A percentile compares a stretch with the other conserved stretches of the same genome.
phyloP scores from a whole-genome alignment of 30 jellyfish, hydroid and myxozoan genomes.

The Aurelia aurita region DNA sequence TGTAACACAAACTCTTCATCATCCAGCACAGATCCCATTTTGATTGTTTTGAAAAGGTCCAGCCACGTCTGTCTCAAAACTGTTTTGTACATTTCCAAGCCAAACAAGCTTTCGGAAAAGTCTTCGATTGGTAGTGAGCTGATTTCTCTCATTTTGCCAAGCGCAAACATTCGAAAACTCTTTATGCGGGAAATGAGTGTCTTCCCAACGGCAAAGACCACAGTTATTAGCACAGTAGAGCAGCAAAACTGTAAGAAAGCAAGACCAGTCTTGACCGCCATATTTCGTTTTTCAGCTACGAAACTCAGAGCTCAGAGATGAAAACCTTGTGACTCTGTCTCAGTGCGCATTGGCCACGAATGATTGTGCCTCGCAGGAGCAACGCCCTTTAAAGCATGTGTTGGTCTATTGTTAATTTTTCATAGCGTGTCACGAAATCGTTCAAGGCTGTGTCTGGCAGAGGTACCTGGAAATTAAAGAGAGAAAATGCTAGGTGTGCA shows the following conservation, averaged over 20 bases:
- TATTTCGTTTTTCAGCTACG: too few species aligned
- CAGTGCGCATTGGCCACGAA: too few species aligned
- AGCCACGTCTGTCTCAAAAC: slow-evolving; percentile 31
- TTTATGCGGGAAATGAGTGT: not conserved
- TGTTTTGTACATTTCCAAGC: slow-evolving; percentile 60
- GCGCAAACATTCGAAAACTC: not conserved
- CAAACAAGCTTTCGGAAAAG: slow-evolving; percentile 49
- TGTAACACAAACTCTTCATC: not conserved
- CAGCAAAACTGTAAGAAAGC: not conserved
- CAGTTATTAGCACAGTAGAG: not conserved
- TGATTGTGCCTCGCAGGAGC: too few species aligned
- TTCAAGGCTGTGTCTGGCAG: not conserved
- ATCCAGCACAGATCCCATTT: slow-evolving; percentile 25
- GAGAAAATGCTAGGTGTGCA: too few species aligned
- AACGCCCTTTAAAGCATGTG: not conserved
- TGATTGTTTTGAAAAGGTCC: slow-evolving; percentile 15
- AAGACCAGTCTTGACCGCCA: too few species aligned
- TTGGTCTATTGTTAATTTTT: not conserved
- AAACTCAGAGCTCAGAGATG: too few species aligned
- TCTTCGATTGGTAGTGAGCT: slow-evolving; percentile 29
- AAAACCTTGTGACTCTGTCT: too few species aligned
- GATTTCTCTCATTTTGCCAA: slow-evolving; percentile 3
- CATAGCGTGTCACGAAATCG: not conserved
- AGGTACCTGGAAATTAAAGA: not conserved
- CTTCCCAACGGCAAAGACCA: not conserved